Conservation (phyloP, 1,140 invertebrate genomes). For the Sinonovacula constricta region DNA sequence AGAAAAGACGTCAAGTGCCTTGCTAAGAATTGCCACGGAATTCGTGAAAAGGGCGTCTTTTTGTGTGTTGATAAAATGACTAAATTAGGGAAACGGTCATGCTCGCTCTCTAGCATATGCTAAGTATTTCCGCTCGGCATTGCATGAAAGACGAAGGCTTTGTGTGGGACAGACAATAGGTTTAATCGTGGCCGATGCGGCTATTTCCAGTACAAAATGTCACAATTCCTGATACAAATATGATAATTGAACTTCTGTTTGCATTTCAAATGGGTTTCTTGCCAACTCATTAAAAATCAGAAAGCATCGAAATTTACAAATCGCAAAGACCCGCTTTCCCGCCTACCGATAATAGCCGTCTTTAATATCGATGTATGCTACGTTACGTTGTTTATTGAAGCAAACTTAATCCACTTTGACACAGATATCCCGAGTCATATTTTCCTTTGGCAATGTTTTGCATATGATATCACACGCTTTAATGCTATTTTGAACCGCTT, state of each 20-base stretch:
- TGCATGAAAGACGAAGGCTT: background rate
- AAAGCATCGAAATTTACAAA: constrained; percentile 55
- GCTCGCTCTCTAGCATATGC: constrained; percentile 35
- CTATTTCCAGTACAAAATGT: constrained; percentile 35
- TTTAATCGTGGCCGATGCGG: background rate
- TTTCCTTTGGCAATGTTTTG: constrained; percentile 41
- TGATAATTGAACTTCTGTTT: constrained; percentile 52
- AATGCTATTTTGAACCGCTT: constrained; percentile 40
- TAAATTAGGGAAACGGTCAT: constrained; percentile 25
- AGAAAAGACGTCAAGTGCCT: background rate
- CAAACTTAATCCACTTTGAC: constrained; percentile 49
- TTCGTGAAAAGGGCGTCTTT: background rate
- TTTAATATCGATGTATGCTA: constrained; percentile 35
- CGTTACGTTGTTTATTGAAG: constrained; percentile 36
- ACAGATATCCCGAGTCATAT: constrained; percentile 37
- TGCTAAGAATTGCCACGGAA: background rate
- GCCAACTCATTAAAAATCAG: constrained; percentile 52
- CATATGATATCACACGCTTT: constrained; percentile 41
- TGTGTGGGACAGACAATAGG: background rate
- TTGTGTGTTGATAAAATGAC: constrained; percentile 25
- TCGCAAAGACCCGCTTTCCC: constrained; percentile 53
- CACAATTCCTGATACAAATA: constrained; percentile 43
- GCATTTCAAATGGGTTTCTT: constrained; percentile 51
- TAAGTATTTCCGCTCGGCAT: constrained; percentile 49
- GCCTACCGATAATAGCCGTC: constrained; percentile 31